These are phyloP conservation scores for Eretmocerus hayati DNA, from an alignment of 2,888 invertebrate genomes.

Conservation along the genomic window DNA sequence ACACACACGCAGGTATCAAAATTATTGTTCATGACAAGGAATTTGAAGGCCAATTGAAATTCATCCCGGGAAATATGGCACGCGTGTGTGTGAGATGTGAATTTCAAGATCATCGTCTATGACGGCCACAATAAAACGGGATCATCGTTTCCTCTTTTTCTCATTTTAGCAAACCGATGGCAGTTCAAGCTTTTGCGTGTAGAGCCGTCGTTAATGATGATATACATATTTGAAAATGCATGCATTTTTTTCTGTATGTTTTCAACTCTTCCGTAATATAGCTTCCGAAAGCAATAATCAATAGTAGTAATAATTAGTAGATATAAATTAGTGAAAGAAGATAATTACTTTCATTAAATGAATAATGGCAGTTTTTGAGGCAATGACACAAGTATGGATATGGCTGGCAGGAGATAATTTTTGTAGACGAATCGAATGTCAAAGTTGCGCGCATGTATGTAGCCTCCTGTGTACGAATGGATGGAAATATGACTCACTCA, in stretches of 20 bases:
- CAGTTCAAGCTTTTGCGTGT: conserved; percentile 18
- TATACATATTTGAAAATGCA: conserved; percentile 18
- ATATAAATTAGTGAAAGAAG: conserved; percentile 18
- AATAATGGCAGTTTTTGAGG: conserved; percentile 19
- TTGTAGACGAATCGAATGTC: conserved; percentile 23
- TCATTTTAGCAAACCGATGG: conserved; percentile 14
- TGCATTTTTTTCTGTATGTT: conserved; percentile 25
- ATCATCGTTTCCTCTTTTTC: conserved; percentile 14
- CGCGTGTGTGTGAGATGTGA: conserved; percentile 14
- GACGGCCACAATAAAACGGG: conserved; percentile 22
- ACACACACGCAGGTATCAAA: conserved; percentile 8
- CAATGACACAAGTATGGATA: conserved; percentile 16
- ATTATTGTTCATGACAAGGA: conserved; percentile 2
- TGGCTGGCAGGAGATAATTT: conserved; percentile 22
- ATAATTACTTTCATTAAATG: not conserved
- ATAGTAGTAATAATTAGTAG: conserved; percentile 25
- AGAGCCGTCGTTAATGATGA: conserved; percentile 14
- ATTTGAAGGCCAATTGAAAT: too few species aligned
- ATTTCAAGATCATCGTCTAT: conserved; percentile 17
- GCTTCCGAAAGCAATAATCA: conserved; percentile 26
- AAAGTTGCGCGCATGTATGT: conserved; percentile 21
- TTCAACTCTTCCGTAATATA: conserved; percentile 25
- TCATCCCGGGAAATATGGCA: too few species aligned
- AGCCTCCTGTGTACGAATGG: conserved; percentile 18
- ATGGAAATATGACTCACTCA: conserved; percentile 27